Percentiles rank a stretch among this genome's conserved stretches.
Conservation (phyloP, 2,797 vertebrate species). For the Pseudochirops cupreus region DNA sequence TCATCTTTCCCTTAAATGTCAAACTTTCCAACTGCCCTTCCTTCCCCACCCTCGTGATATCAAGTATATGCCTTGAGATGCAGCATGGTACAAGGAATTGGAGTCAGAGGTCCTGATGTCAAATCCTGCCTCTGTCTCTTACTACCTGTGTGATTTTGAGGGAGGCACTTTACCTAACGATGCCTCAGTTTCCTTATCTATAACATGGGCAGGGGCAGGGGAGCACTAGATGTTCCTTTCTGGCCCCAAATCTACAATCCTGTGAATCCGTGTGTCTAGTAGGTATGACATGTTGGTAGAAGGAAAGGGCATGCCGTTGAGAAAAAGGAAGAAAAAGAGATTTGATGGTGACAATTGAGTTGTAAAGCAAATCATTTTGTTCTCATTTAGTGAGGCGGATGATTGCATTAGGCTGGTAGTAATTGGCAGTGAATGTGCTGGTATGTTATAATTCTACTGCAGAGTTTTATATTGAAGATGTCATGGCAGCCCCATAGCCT, state of each 20-base stretch:
- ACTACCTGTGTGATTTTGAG: not conserved
- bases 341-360: slow-evolving; percentile 40
- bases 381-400: slow-evolving; percentile 62
- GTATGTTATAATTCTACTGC: slow-evolving; percentile 39
- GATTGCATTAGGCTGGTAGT: slow-evolving; percentile 54
- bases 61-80: not conserved
- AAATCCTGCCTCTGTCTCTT: not conserved
- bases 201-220: not conserved
- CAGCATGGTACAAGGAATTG: not conserved
- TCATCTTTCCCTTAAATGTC: not conserved
- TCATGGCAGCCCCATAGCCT: slow-evolving; percentile 51
- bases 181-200: not conserved
- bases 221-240: not conserved
- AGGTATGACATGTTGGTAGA: not conserved
- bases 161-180: not conserved
- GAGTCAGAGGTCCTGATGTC: not conserved
- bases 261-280: not conserved
- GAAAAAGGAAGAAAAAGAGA: not conserved
- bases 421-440: slow-evolving; percentile 26
- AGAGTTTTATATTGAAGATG: slow-evolving; percentile 53
- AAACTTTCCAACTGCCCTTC: not conserved
- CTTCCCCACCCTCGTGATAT: not conserved
- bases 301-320: not conserved
- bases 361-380: slow-evolving; percentile 52
- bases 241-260: not conserved